A percentile compares a stretch with the other conserved stretches of the same genome.
These are phyloP conservation scores for Tyrophagus putrescentiae DNA, from an alignment of 1,140 invertebrate species.

Conservation along the genomic window DNA sequence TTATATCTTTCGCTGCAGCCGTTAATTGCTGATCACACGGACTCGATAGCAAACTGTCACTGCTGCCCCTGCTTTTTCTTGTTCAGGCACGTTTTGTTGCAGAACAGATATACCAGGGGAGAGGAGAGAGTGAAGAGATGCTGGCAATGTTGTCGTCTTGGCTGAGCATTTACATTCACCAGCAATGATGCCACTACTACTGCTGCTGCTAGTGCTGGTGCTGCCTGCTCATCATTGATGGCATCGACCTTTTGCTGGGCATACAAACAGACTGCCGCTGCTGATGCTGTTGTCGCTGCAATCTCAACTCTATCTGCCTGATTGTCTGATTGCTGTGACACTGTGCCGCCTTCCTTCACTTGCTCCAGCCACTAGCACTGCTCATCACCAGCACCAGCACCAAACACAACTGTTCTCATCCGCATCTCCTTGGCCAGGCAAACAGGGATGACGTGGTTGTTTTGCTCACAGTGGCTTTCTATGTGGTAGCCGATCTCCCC, in stretches of 20 bases:
- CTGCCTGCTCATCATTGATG: no score
- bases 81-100: no score
- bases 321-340: not conserved
- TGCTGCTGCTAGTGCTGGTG: no score
- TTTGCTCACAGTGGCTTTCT: no score
- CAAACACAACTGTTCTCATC: not conserved
- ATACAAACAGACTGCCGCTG: no score
- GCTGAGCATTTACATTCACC: not conserved
- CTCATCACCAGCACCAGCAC: not conserved
- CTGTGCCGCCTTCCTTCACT: not conserved
- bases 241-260: no score
- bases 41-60: not conserved
- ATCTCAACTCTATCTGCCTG: not conserved
- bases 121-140: no score
- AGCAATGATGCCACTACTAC: not conserved
- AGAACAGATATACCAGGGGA: no score
- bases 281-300: no score
- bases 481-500: no score
- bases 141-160: no score
- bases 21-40: conserved; percentile 5
- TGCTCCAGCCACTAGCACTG: not conserved
- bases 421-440: not conserved
- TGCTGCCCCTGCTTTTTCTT: not conserved
- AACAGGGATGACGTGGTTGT: no score
- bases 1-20: not conserved